Percentiles rank a stretch among this genome's conserved stretches.
phyloP scores from a whole-genome alignment of 30 jellyfish, hydroid and myxozoan genomes.

The Chrysaora quinquecirrha region DNA sequence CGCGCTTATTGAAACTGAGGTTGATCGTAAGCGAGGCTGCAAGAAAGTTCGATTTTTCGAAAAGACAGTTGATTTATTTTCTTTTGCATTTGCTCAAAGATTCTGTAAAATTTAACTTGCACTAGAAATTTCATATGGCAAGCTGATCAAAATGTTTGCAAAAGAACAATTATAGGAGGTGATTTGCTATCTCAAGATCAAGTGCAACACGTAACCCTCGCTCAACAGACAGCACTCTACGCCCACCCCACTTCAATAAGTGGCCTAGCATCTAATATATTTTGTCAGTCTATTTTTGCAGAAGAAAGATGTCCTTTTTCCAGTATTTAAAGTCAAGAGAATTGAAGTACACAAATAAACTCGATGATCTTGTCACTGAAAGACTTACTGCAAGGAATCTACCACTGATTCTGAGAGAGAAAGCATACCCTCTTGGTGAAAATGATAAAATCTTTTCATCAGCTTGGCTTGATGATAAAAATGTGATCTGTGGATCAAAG shows the following conservation, averaged over 20 bases:
- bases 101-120: no score
- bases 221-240: no score
- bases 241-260: no score
- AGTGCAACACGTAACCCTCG: no score
- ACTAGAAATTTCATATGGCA: no score
- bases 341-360: constrained; percentile 15
- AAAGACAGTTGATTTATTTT: neutral
- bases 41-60: neutral
- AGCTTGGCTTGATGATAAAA: constrained; percentile 86
- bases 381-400: constrained; percentile 69
- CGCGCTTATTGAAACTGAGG: neutral
- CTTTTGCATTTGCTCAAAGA: no score
- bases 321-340: constrained; percentile 62
- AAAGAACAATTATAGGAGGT: no score
- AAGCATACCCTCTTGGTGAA: constrained; percentile 81
- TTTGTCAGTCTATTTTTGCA: no score
- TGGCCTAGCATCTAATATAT: no score
- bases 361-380: constrained; percentile 59
- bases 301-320: no score
- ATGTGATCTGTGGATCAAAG: constrained; percentile 95
- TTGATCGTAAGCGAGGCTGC: neutral
- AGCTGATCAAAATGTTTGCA: no score
- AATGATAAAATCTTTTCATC: constrained; percentile 93
- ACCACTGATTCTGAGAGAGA: constrained; percentile 77
- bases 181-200: no score